Conservation (phyloP, 2,113 vertebrate species). For the Cynocephalus volans region DNA sequence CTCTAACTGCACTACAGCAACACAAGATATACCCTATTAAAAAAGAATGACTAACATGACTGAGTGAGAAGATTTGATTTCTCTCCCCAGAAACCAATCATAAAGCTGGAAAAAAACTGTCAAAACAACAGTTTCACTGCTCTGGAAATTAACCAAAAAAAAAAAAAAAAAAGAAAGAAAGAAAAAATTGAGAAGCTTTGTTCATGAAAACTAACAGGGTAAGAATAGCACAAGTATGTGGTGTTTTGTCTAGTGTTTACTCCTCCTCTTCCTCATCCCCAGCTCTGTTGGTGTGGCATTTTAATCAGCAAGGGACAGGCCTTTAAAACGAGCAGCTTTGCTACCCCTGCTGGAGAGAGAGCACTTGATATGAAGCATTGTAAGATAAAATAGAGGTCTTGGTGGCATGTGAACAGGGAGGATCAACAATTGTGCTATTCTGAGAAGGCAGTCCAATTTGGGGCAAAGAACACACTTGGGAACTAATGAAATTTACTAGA, state of each 20-base stretch:
- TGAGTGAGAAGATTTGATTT: constrained; percentile 8
- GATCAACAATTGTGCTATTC: neutral
- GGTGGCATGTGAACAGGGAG: neutral
- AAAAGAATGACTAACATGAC: neutral
- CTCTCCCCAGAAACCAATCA: neutral
- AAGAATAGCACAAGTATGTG: neutral
- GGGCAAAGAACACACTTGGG: neutral
- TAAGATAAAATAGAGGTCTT: neutral
- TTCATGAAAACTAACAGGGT: neutral
- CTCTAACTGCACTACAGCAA: neutral
- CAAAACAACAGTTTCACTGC: neutral
- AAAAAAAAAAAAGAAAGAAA: neutral
- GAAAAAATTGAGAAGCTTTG: constrained; percentile 15
- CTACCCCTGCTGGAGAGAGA: neutral
- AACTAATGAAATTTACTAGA: neutral
- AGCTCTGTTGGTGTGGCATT: neutral
- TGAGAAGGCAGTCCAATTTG: neutral
- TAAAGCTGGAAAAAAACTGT: constrained; percentile 29
- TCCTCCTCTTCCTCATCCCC: neutral
- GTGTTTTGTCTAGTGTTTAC: neutral
- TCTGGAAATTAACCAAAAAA: constrained; percentile 43
- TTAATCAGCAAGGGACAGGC: neutral
- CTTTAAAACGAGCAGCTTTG: constrained; percentile 11
- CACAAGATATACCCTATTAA: neutral
- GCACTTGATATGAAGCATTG: neutral